Evolutionary conservation across 1,140 invertebrate genomes (phyloP).

Genomic region (Drosophila neocordata): DNA sequence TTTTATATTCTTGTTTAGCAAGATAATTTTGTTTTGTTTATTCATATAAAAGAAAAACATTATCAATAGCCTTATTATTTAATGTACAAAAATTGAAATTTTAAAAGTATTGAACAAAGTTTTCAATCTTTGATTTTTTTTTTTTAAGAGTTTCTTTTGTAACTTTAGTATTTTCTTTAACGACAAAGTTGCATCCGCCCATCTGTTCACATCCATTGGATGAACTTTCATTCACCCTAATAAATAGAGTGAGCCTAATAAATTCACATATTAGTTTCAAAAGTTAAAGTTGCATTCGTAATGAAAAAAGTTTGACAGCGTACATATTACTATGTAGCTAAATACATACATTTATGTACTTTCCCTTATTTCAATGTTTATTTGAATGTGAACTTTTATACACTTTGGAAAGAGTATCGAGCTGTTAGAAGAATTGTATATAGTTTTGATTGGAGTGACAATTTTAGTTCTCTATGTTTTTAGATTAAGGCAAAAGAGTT

Average conservation of each 20-base stretch:
- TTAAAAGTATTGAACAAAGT: background rate
- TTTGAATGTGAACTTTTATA: background rate
- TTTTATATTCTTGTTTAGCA: no score
- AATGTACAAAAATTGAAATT: no score
- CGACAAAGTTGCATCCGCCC: background rate
- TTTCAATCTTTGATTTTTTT: background rate
- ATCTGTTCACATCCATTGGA: background rate
- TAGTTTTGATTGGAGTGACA: no score
- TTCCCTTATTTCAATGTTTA: slow-evolving; percentile 1
- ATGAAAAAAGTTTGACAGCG: slow-evolving; percentile 20
- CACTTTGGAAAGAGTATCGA: background rate
- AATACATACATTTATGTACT: background rate
- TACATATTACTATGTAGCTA: slow-evolving; percentile 3
- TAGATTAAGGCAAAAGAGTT: no score
- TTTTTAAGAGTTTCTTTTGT: background rate
- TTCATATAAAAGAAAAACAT: no score
- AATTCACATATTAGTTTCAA: slow-evolving; percentile 19
- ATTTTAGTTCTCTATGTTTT: no score
- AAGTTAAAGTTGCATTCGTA: background rate
- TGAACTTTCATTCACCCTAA: background rate
- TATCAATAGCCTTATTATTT: no score
- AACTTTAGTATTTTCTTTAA: background rate
- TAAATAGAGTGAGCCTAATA: slow-evolving; percentile 5
- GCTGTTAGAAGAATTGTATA: no score
- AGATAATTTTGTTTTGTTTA: no score